These are phyloP conservation scores for Urocitellus parryii DNA, from an alignment of 2,113 vertebrate genomes.

Conservation along the genomic window DNA sequence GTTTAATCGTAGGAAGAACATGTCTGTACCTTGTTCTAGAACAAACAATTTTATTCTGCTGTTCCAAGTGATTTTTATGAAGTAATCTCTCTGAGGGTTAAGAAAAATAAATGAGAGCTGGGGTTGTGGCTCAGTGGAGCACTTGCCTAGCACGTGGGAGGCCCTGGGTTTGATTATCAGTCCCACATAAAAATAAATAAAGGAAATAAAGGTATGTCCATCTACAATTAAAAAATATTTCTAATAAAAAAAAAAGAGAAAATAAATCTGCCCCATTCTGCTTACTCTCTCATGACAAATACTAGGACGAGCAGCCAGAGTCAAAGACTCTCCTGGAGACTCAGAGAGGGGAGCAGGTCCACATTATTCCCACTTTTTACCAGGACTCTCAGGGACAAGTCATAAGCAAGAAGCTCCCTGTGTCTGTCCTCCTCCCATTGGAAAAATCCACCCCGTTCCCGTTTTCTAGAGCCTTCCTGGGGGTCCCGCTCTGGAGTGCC, in stretches of 20 bases:
- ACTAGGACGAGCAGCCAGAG: not conserved
- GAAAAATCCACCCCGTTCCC: not conserved
- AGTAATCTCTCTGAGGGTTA: not conserved
- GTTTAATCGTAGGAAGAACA: not conserved
- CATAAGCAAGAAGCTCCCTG: too few relatives aligned
- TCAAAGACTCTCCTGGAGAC: not conserved
- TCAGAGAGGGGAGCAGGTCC: not conserved
- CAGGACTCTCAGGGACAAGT: not conserved
- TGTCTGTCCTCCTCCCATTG: not conserved
- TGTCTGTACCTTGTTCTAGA: slow-evolving; percentile 3
- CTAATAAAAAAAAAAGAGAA: not conserved
- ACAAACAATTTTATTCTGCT: not conserved
- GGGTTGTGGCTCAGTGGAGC: too few relatives aligned
- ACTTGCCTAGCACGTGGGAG: too few relatives aligned
- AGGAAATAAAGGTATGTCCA: too few relatives aligned
- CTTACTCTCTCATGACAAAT: not conserved
- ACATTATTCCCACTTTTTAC: not conserved
- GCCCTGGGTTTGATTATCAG: too few relatives aligned
- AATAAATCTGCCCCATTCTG: not conserved
- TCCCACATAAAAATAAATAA: too few relatives aligned
- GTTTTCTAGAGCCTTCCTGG: not conserved
- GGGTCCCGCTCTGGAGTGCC: not conserved
- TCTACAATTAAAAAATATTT: too few relatives aligned
- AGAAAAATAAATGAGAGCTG: not conserved
- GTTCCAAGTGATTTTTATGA: not conserved